A percentile compares a stretch with the other conserved stretches of the same genome.
These are phyloP conservation scores for Brachypteracias leptosomus DNA, from an alignment of 2,113 vertebrate genomes.

Conservation along the genomic window DNA sequence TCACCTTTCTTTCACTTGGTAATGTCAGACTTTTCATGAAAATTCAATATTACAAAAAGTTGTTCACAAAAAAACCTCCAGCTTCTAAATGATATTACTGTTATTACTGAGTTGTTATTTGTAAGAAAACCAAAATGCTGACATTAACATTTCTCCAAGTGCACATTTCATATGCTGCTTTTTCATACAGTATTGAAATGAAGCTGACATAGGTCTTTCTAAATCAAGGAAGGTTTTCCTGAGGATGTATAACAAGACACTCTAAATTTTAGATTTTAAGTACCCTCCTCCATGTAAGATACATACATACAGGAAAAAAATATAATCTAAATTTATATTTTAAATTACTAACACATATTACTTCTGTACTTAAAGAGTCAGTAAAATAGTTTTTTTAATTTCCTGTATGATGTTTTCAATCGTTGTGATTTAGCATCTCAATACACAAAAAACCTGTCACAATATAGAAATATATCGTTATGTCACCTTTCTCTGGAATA, in stretches of 20 bases:
- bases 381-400: not conserved
- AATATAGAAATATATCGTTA: not conserved
- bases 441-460: not conserved
- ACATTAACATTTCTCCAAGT: not conserved
- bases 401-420: not conserved
- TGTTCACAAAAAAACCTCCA: not conserved
- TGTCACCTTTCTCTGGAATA: not conserved
- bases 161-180: not conserved
- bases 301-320: not conserved
- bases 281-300: not conserved
- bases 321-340: not conserved
- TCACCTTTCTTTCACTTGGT: slow-evolving; percentile 5
- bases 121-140: slow-evolving; percentile 9
- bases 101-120: not conserved
- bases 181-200: not conserved
- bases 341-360: not conserved
- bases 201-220: not conserved
- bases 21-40: not conserved
- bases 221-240: not conserved
- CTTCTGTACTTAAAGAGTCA: not conserved
- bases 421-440: not conserved
- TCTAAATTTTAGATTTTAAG: not conserved
- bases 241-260: not conserved
- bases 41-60: not conserved
- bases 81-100: not conserved